Percentiles rank a stretch among this genome's conserved stretches.
phyloP scores from a whole-genome alignment of 1,140 invertebrate genomes.

The Magallana angulata region DNA sequence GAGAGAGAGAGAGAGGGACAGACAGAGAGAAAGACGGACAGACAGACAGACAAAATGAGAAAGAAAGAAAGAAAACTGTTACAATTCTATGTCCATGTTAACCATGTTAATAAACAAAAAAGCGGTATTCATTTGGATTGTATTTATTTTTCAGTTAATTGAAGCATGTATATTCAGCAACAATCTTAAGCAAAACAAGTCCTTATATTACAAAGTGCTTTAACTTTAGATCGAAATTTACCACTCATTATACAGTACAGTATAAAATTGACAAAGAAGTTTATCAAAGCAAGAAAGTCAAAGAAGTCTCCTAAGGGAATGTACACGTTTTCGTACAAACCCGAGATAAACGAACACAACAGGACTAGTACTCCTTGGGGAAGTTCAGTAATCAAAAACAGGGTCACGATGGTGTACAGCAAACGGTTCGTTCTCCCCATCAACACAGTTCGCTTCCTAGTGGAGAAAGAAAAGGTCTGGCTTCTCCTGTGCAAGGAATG shows the following conservation, averaged over 20 bases:
- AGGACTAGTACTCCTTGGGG: constrained; percentile 83
- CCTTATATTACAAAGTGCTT: neutral
- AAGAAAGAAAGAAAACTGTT: too few species aligned
- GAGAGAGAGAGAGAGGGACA: too few species aligned
- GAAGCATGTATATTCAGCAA: too few species aligned
- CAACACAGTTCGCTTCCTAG: constrained; percentile 83
- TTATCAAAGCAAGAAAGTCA: constrained; percentile 93
- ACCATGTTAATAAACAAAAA: too few species aligned
- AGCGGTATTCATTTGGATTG: too few species aligned
- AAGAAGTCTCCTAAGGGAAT: constrained; percentile 89
- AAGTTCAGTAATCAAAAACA: constrained; percentile 93
- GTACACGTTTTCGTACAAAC: constrained; percentile 78
- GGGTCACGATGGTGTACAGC: constrained; percentile 79
- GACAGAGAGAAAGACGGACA: too few species aligned
- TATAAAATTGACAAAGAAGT: constrained; percentile 95
- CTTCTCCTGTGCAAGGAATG: constrained; percentile 78
- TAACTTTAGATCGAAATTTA: constrained; percentile 87
- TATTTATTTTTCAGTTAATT: too few species aligned
- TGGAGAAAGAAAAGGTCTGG: constrained; percentile 59
- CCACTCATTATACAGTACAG: constrained; percentile 96
- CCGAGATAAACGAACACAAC: constrained; percentile 67
- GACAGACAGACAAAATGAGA: too few species aligned
- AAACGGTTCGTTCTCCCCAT: constrained; percentile 84
- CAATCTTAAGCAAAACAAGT: too few species aligned
- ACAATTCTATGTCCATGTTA: too few species aligned